Base-by-base conservation (phyloP, 1,140 invertebrate species). In the Phthorimaea operculella region DNA sequence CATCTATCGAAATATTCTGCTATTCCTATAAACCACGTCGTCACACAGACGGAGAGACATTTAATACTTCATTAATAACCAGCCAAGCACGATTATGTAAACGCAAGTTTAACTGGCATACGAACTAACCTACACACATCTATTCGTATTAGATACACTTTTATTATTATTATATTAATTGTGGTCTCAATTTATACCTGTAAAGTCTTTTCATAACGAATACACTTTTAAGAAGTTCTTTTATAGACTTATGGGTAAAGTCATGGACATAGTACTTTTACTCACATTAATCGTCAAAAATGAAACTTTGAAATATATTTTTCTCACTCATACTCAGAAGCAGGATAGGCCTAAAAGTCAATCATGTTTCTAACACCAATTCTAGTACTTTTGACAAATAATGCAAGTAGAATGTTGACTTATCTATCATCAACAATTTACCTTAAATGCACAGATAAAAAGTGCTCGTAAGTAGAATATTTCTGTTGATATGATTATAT, bases 401-500 rank as follows among this genome's bases (percentile, higher is more conserved):
- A 28, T 28, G 21, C 21, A 28, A 28, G 21, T 6, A 28, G n/a
- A n/a, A n/a, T n/a, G n/a, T n/a, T n/a, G n/a, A n/a, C n/a, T n/a
- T 28, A 28, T 28, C 21, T 28, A 28, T 28, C 21, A 28, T 28
- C 21, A 28, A 28, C 21, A 28, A 28, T 28, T n/a, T 28, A 39
- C 10, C 8, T 10, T 63, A 63, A 63, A 63, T 59, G 58, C 61
- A 55, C 62, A 42, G 60, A 52, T 75, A 73, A 75, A 72, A 73
- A 77, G 72, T 75, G 68, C 64, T 56, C 64, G 50, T 57, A 54
- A 45, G 48, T 62, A 65, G 16, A 58, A 63, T 63, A 69, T 64
- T 74, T 62, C 64, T 62, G 62, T 66, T 77, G 75, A 78, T 78
- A 78, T 76, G 75, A 72, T 64, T 66, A 60, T 64, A 64, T 49